Base-by-base conservation (phyloP, 2,113 vertebrate genomes). In the Takifugu flavidus region DNA sequence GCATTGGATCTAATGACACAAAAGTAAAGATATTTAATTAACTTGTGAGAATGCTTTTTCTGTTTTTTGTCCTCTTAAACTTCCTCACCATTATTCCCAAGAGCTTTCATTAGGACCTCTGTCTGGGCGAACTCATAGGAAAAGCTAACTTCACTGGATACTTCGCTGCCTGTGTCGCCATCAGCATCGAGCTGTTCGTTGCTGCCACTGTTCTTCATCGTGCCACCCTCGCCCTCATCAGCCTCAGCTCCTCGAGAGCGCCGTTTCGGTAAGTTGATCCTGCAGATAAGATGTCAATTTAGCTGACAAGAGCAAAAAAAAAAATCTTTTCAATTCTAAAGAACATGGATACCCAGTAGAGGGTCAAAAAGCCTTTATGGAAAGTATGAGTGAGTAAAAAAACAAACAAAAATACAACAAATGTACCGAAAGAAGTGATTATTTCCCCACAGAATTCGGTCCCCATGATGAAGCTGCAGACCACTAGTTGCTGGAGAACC, bases 401-500 rank as follows among this genome's bases (percentile, higher is more conserved):
- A 0, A 31, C 52, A 3, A 14, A 67, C 42, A 56, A 3, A 25
- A 7, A 43, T 15, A 4, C 5, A 0, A 13, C 5, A 25, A 10
- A n/a, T 2, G 43, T 70, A 98, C 97, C 97, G 96, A 88, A 99
- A 98, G 81, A 98, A 99, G 70, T 99, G 97, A 82, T 99, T 98
- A 89, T 99, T 97, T 49, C 97, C 97, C 97, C 97, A 99, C n/a
- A 99, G 82, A 70, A 99, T 95, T 58, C 97, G 89, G 86, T 98
- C 97, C 2, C 97, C 97, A 0, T 99, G 97, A 59, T 98, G 94
- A 12, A 99, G 92, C 79, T 94, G 94, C 39, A 93, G 85, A 44
- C 93, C 89, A 39, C 86, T 91, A 46, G 79, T 57, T 0, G 95
- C 92, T 42, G 93, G 90, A 55, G 95, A 95, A 5, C 97, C 97